Evolutionary conservation across 2,888 invertebrate species (phyloP), one percentile per base, ranked within the genome.

Genomic region (Troilus luridus): DNA sequence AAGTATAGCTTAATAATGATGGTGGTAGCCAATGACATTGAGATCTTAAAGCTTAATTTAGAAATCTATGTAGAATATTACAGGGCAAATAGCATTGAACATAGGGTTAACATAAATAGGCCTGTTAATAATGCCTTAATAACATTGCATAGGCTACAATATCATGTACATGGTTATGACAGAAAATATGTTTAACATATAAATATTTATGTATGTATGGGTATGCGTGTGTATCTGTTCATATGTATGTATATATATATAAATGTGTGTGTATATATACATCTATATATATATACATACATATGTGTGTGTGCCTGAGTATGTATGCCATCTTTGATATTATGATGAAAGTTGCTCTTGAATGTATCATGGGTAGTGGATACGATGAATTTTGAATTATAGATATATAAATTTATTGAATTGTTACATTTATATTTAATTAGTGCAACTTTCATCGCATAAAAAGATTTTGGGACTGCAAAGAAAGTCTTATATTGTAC

Each of bases 101-200:
- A 64, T 89, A 89, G 89, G 64, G 85, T 85, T 81, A 91, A 90
- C 58, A 91, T 72, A 90, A 85, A 91, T 91, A 92, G 92, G 92
- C 92, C 92, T 92, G 91, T 91, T 92, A 91, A 67, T 89, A 91
- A 88, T 92, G 92, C 92, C 92, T 92, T 92, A 92, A 91, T 90
- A 91, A 88, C 59, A 67, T 91, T 91, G 88, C 91, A 91, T 92
- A 91, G 91, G 91, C 92, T 91, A 90, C 91, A 89, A 77, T 89
- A 77, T 89, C 67, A 72, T 58, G 72, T 88, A 92, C 88, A 91
- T 90, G 91, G 88, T 91, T 91, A 91, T 91, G 90, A 89, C 90
- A 90, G 88, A 89, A n/a, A 62, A 81, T 91, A 89, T 91, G 88
- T 91, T 91, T 62, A 88, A 88, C 59, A 88, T 56, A 88, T 60